Conservation (phyloP, 1,140 invertebrate genomes). For the Dendroctonus valens region DNA sequence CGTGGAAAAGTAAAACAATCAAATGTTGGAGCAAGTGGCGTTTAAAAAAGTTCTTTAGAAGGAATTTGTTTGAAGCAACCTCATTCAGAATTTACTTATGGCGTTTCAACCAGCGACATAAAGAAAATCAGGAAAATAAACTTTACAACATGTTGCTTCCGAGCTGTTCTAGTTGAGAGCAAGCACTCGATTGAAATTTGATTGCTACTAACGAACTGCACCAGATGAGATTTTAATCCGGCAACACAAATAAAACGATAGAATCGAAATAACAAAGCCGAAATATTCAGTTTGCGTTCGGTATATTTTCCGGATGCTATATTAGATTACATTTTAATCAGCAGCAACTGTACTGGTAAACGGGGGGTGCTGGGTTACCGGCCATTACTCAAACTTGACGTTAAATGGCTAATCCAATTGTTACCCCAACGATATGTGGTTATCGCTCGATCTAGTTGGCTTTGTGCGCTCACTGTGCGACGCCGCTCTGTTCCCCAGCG, state of each 20-base stretch:
- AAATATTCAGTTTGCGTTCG: conserved; percentile 45
- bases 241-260: conserved; percentile 43
- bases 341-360: conserved; percentile 41
- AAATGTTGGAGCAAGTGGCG: too few species aligned
- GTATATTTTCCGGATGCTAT: conserved; percentile 49
- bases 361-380: conserved; percentile 47
- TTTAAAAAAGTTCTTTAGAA: too few species aligned
- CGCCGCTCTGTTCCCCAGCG: conserved; percentile 4
- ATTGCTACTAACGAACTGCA: conserved; percentile 37
- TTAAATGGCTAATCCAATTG: conserved; percentile 52
- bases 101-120: too few species aligned
- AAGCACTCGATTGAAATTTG: conserved; percentile 23
- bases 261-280: conserved; percentile 43
- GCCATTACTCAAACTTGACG: conserved; percentile 52
- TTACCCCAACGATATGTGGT: conserved; percentile 50
- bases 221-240: conserved; percentile 45
- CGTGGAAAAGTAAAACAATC: too few species aligned
- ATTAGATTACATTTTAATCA: conserved; percentile 54
- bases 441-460: conserved; percentile 46
- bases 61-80: too few species aligned
- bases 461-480: conserved; percentile 12
- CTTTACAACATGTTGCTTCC: too few species aligned
- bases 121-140: too few species aligned
- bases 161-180: not conserved
- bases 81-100: too few species aligned